Conservation (phyloP, 1,140 invertebrate genomes). For the Solenopsis invicta region DNA sequence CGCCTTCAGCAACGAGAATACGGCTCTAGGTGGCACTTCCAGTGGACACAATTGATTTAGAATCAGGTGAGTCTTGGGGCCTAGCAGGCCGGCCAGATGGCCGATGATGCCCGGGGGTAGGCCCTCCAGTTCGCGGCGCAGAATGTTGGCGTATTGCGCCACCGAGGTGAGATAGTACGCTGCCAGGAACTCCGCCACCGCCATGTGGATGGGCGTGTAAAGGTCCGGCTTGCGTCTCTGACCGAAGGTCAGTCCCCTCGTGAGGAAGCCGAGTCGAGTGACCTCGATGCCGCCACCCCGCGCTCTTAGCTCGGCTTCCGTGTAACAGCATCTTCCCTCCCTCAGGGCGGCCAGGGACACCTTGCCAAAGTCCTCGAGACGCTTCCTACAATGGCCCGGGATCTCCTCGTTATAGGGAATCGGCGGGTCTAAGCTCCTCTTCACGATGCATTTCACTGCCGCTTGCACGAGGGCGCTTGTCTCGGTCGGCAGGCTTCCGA, state of each 20-base stretch:
- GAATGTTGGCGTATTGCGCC: conserved; percentile 86
- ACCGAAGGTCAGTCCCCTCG: conserved; percentile 82
- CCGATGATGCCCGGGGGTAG: conserved; percentile 85
- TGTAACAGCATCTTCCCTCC: conserved; percentile 85
- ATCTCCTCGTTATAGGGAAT: conserved; percentile 82
- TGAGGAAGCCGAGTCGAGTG: conserved; percentile 85
- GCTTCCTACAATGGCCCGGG: conserved; percentile 85
- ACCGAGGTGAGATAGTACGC: conserved; percentile 88
- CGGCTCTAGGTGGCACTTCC: conserved; percentile 85
- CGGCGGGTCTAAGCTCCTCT: conserved; percentile 81
- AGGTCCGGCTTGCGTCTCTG: conserved; percentile 81
- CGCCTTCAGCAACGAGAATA: conserved; percentile 86
- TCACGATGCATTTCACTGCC: conserved; percentile 85
- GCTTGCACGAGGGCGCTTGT: conserved; percentile 84
- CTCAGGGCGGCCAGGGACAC: conserved; percentile 85
- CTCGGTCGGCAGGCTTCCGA: conserved; percentile 79
- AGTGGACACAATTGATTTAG: conserved; percentile 86
- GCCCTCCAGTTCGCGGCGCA: conserved; percentile 87
- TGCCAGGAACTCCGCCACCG: conserved; percentile 87
- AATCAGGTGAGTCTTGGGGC: conserved; percentile 85
- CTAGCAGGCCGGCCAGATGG: conserved; percentile 86
- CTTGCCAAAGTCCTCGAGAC: conserved; percentile 87
- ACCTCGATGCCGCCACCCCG: conserved; percentile 83
- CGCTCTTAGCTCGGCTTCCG: conserved; percentile 84
- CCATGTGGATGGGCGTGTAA: conserved; percentile 86